Base-by-base conservation (phyloP, 2,113 vertebrate genomes). In the Xiphophorus maculatus region DNA sequence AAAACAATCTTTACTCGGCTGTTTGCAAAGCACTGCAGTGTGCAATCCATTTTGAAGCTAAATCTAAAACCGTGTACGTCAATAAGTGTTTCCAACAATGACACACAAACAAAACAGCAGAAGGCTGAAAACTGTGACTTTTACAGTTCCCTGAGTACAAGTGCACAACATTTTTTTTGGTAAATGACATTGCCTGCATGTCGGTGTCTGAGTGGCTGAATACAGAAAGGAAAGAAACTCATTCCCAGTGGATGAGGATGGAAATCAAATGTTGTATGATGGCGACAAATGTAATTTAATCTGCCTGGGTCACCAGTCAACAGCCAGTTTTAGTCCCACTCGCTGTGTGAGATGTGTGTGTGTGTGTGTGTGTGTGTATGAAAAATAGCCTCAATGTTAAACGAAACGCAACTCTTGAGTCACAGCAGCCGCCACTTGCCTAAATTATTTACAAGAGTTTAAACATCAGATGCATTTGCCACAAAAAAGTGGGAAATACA, bases 351-450 rank as follows among this genome's bases (percentile, higher is more conserved):
- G 15, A 70, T 66, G 58, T 58, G 75, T 15, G 6, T 8, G 25
- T 25, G 40, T 63, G 33, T 35, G 35, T 10, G 35, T 2, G 35
- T 3, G 10, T 12, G 35, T 11, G 35, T 37, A 37, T 12, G 10
- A 12, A 37, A 37, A 37, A 37, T 37, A 14, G 74, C 67, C 35
- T 80, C 42, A 68, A 35, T 63, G 33, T 81, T 77, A 74, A 89
- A 84, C 76, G 48, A 79, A 86, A 83, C 42, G 44, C 67, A 44
- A 66, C 81, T 80, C 60, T 67, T 78, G 48, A 80, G 72, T 73
- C 32, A n/a, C 22, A 32, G 64, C 76, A 76, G 27, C 29, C 63
- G 48, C 67, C 71, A 74, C 88, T 76, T 77, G 63, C 71, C 54
- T 60, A 66, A 60, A 54, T 32, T 69, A 42, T 69, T 28, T 58